phyloP scores from a whole-genome alignment of 2,888 invertebrate genomes.

The Barypeithes pellucidus region DNA sequence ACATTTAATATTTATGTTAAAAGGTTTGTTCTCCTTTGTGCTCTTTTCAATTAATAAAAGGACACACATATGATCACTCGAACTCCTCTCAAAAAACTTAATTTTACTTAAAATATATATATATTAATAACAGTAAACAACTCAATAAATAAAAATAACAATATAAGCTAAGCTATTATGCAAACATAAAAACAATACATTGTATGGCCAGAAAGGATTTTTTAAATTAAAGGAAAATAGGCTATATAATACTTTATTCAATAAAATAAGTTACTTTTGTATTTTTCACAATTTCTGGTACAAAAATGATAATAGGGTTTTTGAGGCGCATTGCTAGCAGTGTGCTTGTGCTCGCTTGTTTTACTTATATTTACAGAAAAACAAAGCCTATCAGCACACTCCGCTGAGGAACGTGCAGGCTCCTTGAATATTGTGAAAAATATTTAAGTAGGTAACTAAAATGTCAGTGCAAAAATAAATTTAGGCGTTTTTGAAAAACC shows the following conservation, averaged over 20 bases:
- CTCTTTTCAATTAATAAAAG: constrained; percentile 58
- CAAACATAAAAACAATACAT: no score
- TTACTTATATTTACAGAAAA: no score
- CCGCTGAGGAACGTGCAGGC: no score
- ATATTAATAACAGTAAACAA: background rate
- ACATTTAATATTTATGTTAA: constrained; percentile 38
- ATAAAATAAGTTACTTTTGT: background rate
- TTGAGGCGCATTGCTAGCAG: no score
- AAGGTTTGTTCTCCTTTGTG: constrained; percentile 54
- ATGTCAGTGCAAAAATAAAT: no score
- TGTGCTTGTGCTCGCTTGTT: no score
- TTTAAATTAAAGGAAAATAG: background rate
- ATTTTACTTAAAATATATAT: constrained; percentile 1
- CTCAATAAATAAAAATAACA: background rate
- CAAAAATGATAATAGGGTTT: background rate
- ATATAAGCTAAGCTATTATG: no score
- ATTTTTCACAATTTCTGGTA: background rate
- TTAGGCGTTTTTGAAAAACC: no score
- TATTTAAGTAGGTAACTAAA: no score
- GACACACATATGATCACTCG: constrained; percentile 56
- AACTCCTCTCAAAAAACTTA: constrained; percentile 28
- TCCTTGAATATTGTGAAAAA: no score
- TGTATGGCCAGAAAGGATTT: no score
- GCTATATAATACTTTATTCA: background rate
- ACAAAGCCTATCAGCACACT: no score